These are phyloP conservation scores for Mythimna impura DNA, from an alignment of 2,888 invertebrate species.

Conservation along the genomic window DNA sequence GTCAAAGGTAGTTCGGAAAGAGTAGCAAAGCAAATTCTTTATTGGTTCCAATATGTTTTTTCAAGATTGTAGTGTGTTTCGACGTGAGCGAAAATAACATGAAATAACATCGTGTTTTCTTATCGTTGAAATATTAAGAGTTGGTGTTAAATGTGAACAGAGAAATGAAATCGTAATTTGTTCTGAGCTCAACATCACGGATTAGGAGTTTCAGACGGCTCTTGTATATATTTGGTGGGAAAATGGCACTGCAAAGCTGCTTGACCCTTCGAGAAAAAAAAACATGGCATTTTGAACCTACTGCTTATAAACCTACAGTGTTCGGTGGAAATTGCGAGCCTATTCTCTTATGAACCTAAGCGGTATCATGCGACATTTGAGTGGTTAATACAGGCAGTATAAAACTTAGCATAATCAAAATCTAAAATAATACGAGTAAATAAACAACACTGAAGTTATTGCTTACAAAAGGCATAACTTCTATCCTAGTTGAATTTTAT, in stretches of 20 bases:
- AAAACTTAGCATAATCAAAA: constrained; percentile 42
- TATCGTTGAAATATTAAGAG: too few species aligned
- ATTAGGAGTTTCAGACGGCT: background rate
- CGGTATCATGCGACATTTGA: too few species aligned
- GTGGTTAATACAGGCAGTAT: constrained; percentile 29
- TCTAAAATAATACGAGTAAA: constrained; percentile 12
- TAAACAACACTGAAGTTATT: constrained; percentile 11
- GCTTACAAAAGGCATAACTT: constrained; percentile 14
- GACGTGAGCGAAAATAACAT: too few species aligned
- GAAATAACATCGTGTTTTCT: background rate
- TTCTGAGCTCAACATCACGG: background rate
- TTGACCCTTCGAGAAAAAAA: background rate
- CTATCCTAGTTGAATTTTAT: background rate
- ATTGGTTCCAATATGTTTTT: too few species aligned
- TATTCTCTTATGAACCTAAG: too few species aligned
- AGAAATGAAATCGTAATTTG: background rate
- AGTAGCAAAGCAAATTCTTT: too few species aligned
- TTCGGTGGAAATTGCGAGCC: too few species aligned
- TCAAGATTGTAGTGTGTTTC: too few species aligned
- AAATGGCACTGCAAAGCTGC: background rate
- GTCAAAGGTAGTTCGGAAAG: too few species aligned
- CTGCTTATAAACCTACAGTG: too few species aligned
- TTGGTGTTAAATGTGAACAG: background rate
- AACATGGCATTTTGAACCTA: too few species aligned
- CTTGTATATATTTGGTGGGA: background rate